Conservation (phyloP, 2,888 invertebrate genomes). For the Alcis repandata region DNA sequence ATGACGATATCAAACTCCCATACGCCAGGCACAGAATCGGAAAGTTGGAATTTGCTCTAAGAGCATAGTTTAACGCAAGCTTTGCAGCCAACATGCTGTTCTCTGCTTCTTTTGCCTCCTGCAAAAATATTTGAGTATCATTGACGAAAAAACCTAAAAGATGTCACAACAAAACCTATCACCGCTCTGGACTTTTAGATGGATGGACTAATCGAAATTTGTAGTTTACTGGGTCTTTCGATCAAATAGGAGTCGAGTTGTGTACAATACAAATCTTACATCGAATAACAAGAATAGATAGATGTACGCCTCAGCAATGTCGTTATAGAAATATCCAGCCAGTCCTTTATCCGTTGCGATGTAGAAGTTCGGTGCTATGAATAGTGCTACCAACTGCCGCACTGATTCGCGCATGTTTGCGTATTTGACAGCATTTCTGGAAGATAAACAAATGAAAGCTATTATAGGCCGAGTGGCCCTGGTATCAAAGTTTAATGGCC, state of each 20-base stretch:
- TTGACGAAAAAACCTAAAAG: no score
- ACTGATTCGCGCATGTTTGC: slow-evolving; percentile 54
- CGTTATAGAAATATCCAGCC: slow-evolving; percentile 62
- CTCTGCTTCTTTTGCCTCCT: slow-evolving; percentile 62
- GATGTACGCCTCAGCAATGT: slow-evolving; percentile 61
- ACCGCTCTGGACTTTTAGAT: no score
- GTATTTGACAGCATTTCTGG: slow-evolving; percentile 51
- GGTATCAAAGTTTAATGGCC: no score
- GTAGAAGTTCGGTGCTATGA: slow-evolving; percentile 55
- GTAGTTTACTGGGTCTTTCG: neutral
- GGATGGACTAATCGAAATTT: neutral
- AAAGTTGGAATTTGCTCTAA: slow-evolving; percentile 83
- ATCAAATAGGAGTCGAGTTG: neutral
- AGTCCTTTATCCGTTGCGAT: slow-evolving; percentile 56
- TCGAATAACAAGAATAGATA: slow-evolving; percentile 56
- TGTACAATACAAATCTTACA: slow-evolving; percentile 46
- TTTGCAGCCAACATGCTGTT: slow-evolving; percentile 86
- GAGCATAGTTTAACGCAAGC: slow-evolving; percentile 84
- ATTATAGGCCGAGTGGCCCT: no score
- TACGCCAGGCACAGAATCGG: slow-evolving; percentile 83
- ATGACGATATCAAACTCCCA: slow-evolving; percentile 76
- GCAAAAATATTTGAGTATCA: no score
- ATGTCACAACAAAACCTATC: no score
- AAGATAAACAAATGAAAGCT: slow-evolving; percentile 1
- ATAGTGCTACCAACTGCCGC: slow-evolving; percentile 58